These are phyloP conservation scores for Nemopilema nomurai DNA, from an alignment of 30 jellyfish, hydroid and myxozoan genomes.

Conservation along the genomic window DNA sequence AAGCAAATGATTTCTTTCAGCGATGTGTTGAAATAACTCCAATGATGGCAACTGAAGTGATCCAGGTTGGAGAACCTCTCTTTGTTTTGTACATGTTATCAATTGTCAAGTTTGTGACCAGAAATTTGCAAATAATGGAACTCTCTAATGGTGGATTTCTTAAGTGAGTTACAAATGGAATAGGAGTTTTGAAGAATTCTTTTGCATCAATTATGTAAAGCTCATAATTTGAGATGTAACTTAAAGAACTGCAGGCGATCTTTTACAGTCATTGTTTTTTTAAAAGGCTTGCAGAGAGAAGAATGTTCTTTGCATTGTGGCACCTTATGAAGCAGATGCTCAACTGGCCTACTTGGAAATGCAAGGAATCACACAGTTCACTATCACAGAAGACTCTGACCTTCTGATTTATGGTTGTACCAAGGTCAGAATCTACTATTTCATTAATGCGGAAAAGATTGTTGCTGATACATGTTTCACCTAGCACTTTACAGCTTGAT, in stretches of 20 bases:
- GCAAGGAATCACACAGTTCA: slow-evolving; percentile 82
- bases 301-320: slow-evolving; percentile 90
- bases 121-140: no score
- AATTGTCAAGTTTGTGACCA: neutral
- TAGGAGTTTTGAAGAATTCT: no score
- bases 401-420: slow-evolving; percentile 90
- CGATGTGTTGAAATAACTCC: slow-evolving; percentile 95
- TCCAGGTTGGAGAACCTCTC: slow-evolving; percentile 51
- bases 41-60: slow-evolving; percentile 96
- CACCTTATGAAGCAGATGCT: slow-evolving; percentile 99
- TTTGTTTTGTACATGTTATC: neutral
- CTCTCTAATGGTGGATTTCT: no score
- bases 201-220: no score
- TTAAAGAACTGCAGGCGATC: no score
- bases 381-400: slow-evolving; percentile 99
- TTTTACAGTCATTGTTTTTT: no score
- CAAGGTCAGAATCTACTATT: slow-evolving; percentile 46
- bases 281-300: slow-evolving; percentile 87
- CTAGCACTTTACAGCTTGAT: no score
- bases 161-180: no score
- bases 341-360: slow-evolving; percentile 94
- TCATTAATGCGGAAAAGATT: neutral
- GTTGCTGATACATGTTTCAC: no score
- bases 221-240: no score
- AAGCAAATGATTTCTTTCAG: slow-evolving; percentile 93